phyloP scores from a whole-genome alignment of 1,140 invertebrate species.

The Drosophila erecta region DNA sequence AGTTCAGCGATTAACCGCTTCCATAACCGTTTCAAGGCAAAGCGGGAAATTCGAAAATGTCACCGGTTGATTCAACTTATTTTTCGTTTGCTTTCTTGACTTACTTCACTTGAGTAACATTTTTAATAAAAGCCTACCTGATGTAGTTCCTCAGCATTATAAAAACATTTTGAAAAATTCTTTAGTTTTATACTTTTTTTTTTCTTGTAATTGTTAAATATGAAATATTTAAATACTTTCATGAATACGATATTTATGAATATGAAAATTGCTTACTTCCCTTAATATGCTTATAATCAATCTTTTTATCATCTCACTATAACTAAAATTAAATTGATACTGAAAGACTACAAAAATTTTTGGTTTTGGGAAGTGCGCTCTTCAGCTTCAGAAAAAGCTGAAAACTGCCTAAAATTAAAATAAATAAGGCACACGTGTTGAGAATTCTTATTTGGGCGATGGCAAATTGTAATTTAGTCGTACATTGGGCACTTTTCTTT shows the following conservation, averaged over 20 bases:
- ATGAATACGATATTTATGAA: too few relatives aligned
- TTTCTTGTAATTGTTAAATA: too few relatives aligned
- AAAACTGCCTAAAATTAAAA: constrained; percentile 9
- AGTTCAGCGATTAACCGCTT: not conserved
- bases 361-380: not conserved
- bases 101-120: not conserved
- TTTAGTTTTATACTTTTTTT: too few relatives aligned
- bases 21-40: not conserved
- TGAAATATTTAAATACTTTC: too few relatives aligned
- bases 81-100: not conserved
- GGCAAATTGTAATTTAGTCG: not conserved
- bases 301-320: too few relatives aligned
- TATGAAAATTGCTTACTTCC: too few relatives aligned
- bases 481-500: constrained; percentile 1
- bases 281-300: too few relatives aligned
- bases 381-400: constrained; percentile 3
- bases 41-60: constrained; percentile 1
- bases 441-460: constrained; percentile 4
- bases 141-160: not conserved
- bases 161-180: too few relatives aligned
- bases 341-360: too few relatives aligned
- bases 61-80: not conserved
- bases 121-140: not conserved
- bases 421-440: constrained; percentile 21
- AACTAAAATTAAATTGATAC: too few relatives aligned